These are phyloP conservation scores for Chondrilla cf. caribensis DNA, from an alignment of 37 sponge, comb jelly and placozoan species.

Conservation along the genomic window DNA sequence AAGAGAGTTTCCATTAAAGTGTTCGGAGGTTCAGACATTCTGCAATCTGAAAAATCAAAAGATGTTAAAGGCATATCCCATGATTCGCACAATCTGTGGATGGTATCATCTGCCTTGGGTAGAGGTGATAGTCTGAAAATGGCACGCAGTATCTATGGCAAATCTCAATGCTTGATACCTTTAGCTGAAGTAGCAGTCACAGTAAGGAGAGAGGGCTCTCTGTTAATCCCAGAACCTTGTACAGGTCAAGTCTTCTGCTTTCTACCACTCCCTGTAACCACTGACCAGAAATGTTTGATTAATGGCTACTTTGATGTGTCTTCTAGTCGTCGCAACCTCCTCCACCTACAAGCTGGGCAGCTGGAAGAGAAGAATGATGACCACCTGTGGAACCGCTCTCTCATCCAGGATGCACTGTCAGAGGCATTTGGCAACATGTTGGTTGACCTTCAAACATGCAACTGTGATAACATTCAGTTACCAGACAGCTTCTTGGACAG, in stretches of 20 bases:
- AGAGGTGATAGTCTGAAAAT: background rate
- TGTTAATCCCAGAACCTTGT: slow-evolving; percentile 8
- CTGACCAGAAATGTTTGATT: slow-evolving; percentile 34
- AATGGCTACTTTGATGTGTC: slow-evolving; percentile 61
- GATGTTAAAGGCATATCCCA: background rate
- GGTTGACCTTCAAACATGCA: background rate
- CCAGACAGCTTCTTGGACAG: slow-evolving; percentile 5
- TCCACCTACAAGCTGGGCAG: background rate
- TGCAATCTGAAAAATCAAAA: background rate
- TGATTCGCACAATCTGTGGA: background rate
- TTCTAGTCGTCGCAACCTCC: slow-evolving; percentile 30
- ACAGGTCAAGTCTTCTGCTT: slow-evolving; percentile 54
- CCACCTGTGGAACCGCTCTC: slow-evolving; percentile 47
- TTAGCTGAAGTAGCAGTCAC: slow-evolving; percentile 41
- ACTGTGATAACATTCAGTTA: background rate
- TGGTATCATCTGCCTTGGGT: slow-evolving; percentile 1
- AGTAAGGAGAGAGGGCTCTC: background rate
- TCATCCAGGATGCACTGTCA: slow-evolving; percentile 35
- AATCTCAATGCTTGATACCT: slow-evolving; percentile 22
- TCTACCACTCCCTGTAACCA: slow-evolving; percentile 50
- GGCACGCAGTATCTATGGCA: background rate
- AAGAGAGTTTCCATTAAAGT: background rate
- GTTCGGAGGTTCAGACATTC: background rate
- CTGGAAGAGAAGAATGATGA: background rate
- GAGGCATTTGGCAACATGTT: slow-evolving; percentile 33